phyloP scores from a whole-genome alignment of 2,888 invertebrate species.

The Coremacera marginata region DNA sequence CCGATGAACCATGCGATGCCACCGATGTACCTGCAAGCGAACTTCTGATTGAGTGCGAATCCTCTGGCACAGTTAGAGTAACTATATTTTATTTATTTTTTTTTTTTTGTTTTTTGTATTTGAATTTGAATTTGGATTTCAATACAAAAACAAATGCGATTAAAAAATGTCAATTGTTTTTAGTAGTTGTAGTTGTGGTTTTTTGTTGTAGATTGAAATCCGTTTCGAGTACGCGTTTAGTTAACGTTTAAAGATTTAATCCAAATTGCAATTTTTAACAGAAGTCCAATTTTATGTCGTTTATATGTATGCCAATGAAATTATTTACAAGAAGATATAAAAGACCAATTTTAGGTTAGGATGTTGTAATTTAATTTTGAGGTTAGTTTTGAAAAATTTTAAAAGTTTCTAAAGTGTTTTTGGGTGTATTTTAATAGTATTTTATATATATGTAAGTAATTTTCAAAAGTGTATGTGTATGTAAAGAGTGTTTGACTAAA shows the following conservation, averaged over 20 bases:
- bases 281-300: neutral
- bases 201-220: constrained; percentile 36
- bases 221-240: constrained; percentile 27
- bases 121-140: constrained; percentile 45
- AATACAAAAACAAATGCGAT: constrained; percentile 32
- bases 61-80: constrained; percentile 69
- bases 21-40: constrained; percentile 70
- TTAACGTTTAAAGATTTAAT: neutral
- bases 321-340: constrained; percentile 41
- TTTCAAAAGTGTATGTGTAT: neutral
- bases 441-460: neutral
- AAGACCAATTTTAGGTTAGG: constrained; percentile 33
- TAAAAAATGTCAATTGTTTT: constrained; percentile 30
- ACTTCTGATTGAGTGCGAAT: constrained; percentile 68
- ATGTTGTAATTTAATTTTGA: constrained; percentile 8
- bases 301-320: constrained; percentile 30
- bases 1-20: constrained; percentile 68
- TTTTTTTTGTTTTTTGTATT: constrained; percentile 38
- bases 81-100: constrained; percentile 57
- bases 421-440: neutral
- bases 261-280: constrained; percentile 18
- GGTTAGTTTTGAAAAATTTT: constrained; percentile 2
- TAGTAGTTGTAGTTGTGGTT: constrained; percentile 4
- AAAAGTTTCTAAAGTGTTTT: neutral
- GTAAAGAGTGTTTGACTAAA: neutral